phyloP scores from a whole-genome alignment of 23 tunicate genomes.

The Trididemnum miniatum region DNA sequence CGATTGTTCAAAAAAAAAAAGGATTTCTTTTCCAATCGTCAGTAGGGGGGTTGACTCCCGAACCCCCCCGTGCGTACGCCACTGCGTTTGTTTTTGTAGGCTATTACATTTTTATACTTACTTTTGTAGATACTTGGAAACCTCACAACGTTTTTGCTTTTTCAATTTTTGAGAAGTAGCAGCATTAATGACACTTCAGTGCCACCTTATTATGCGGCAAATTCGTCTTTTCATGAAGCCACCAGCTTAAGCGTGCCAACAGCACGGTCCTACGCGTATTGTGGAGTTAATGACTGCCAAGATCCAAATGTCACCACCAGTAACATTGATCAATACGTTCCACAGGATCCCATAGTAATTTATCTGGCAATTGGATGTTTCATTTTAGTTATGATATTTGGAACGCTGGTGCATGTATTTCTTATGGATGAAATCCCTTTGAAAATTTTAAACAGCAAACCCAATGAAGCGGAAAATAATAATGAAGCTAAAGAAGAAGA shows the following conservation, averaged over 20 bases:
- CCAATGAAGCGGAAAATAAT: background rate
- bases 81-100: background rate
- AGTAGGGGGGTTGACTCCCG: too few species aligned
- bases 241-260: background rate
- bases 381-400: background rate
- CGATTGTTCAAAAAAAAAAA: too few species aligned
- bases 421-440: constrained; percentile 4
- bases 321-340: constrained; percentile 8
- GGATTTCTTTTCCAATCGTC: too few species aligned
- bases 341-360: background rate
- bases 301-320: constrained; percentile 12
- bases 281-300: constrained; percentile 20
- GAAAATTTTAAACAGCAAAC: background rate
- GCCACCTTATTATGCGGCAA: too few species aligned
- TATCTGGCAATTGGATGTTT: background rate
- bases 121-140: background rate
- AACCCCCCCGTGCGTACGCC: too few species aligned
- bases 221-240: too few species aligned
- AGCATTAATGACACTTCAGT: too few species aligned
- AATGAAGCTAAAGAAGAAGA: too few species aligned
- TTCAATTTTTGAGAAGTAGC: constrained; percentile 7
- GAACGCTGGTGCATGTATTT: constrained; percentile 1
- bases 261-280: background rate
- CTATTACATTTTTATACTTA: background rate
- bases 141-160: background rate